Evolutionary conservation across 2,888 invertebrate genomes (phyloP), one percentile per base, ranked within the genome.

Genomic region (Parnassius glacialis): DNA sequence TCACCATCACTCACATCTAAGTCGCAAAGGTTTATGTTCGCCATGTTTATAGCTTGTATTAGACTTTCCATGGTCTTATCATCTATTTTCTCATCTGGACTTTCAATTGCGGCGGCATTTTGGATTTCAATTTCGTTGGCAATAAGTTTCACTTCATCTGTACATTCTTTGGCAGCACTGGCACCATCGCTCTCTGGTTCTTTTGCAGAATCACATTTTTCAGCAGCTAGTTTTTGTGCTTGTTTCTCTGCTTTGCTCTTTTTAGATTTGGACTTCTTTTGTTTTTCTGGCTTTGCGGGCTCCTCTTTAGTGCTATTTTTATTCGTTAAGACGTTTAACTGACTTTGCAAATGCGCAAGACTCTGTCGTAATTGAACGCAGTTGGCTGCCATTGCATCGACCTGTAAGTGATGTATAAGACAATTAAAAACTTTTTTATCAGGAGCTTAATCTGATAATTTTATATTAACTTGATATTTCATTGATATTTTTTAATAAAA

Each of bases 381-480:
- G 71, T 93, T 93, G 0, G 92, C 92, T 0, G 93, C 90, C 93
- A 94, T 93, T 7, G 92, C 86, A 66, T 94, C 94, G 61, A 93
- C 92, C 92, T 93, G 68, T 10, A 1, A 57, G 20, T n/a, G 5
- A 5, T 34, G 5, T 34, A 7, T 34, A 34, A 34, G 25, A 25
- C 25, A 25, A 25, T 7, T 25, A 7, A 25, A 25, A 25, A 25
- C 25, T 25, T 25, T 25, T 25, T 25, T 7, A 25, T 25, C 25
- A 25, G 25, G 25, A 45, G 9, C 48, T 16, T 50, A 20, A 57
- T 20, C 41, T 13, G n/a, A 11, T 43, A 11, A 11, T 11, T 11
- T 43, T 43, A 3, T 43, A 3, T 11, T 43, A 43, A 11, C 10
- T 9, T 43, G 9, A 34, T 34, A 34, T 34, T 34, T 25, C 7